phyloP scores from a whole-genome alignment of 2,113 vertebrate genomes.

The Paratilapia polleni region DNA sequence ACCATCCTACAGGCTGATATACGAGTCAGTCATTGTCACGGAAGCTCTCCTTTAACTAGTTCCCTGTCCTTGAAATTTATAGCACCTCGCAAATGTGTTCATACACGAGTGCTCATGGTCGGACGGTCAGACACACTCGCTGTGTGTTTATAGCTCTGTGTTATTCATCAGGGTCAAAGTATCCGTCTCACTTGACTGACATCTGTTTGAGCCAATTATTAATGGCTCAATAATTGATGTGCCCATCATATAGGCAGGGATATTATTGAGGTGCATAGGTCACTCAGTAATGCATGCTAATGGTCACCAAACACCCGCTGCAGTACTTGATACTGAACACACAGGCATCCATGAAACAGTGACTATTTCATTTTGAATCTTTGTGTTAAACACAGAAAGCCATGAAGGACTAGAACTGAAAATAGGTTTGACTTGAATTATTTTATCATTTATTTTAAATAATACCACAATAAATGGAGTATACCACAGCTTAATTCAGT shows the following conservation, averaged over 20 bases:
- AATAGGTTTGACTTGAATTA: background rate
- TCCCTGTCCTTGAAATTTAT: constrained; percentile 67
- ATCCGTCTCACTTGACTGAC: constrained; percentile 66
- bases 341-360: background rate
- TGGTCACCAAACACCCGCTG: constrained; percentile 25
- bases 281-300: constrained; percentile 14
- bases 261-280: constrained; percentile 28
- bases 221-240: constrained; percentile 67
- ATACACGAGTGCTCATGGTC: constrained; percentile 44
- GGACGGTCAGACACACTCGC: constrained; percentile 8
- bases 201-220: constrained; percentile 65
- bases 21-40: constrained; percentile 37
- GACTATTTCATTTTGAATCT: background rate
- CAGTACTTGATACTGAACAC: background rate
- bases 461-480: background rate
- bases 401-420: background rate
- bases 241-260: constrained; percentile 19
- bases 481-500: background rate
- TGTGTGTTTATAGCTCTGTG: constrained; percentile 48
- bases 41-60: constrained; percentile 54
- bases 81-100: constrained; percentile 48
- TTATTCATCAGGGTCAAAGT: constrained; percentile 60
- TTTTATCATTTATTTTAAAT: background rate
- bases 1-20: constrained; percentile 31
- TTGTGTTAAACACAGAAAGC: background rate